phyloP scores from a whole-genome alignment of 2,113 vertebrate species.

The Hyperoodon ampullatus region DNA sequence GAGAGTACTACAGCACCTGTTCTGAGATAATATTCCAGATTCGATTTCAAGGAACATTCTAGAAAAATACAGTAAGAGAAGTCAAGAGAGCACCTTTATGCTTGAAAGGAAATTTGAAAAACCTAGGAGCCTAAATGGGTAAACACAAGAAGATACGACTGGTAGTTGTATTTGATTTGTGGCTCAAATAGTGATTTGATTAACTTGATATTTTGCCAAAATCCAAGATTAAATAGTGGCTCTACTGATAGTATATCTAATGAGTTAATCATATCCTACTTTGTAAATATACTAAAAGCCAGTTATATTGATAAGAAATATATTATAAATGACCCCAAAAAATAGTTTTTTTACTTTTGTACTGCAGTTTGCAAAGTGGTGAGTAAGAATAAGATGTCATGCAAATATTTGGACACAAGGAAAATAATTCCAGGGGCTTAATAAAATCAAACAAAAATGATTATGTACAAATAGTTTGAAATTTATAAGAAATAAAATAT shows the following conservation, averaged over 20 bases:
- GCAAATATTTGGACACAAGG: background rate
- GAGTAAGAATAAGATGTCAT: background rate
- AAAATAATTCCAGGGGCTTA: background rate
- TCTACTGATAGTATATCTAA: background rate
- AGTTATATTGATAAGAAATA: background rate
- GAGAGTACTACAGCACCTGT: background rate
- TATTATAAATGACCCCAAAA: background rate
- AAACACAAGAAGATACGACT: background rate
- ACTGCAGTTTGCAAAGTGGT: background rate
- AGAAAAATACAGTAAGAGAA: background rate
- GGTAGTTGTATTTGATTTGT: background rate
- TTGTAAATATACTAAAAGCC: background rate
- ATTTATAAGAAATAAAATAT: background rate
- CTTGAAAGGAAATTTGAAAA: background rate
- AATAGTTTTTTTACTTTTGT: background rate
- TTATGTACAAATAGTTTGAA: background rate
- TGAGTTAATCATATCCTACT: background rate
- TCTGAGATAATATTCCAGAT: background rate
- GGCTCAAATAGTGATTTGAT: background rate
- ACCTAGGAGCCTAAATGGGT: background rate
- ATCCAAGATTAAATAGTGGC: background rate
- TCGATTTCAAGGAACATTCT: background rate
- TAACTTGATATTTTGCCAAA: background rate
- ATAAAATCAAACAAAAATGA: background rate
- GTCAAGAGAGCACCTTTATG: background rate